A percentile compares a stretch with the other conserved stretches of the same genome.
These are phyloP conservation scores for Yasuhikotakia modesta DNA, from an alignment of 2,797 vertebrate species.

Conservation along the genomic window DNA sequence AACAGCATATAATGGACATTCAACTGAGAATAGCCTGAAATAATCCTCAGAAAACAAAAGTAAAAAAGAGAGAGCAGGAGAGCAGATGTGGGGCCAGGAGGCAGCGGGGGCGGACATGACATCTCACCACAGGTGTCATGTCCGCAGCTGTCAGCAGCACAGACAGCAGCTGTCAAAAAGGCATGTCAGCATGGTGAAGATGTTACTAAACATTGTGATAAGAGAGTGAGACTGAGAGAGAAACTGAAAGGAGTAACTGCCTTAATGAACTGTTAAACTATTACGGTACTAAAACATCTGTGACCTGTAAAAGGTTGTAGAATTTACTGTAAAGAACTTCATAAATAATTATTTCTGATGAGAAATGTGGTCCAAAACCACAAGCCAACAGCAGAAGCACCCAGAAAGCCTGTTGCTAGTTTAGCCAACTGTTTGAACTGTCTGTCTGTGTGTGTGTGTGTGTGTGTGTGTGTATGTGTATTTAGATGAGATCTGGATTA, in stretches of 20 bases:
- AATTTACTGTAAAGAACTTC: neutral
- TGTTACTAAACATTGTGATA: neutral
- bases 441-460: neutral
- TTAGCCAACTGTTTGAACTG: slow-evolving; percentile 57
- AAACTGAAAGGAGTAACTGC: neutral
- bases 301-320: no score
- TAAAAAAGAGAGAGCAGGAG: neutral
- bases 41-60: slow-evolving; percentile 20
- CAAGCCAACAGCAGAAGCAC: slow-evolving; percentile 31
- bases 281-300: neutral
- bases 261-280: neutral
- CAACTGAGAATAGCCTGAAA: slow-evolving; percentile 30
- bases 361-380: neutral
- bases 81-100: slow-evolving; percentile 52
- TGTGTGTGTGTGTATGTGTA: slow-evolving; percentile 42
- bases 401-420: slow-evolving; percentile 55
- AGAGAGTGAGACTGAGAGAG: neutral
- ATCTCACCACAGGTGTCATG: no score
- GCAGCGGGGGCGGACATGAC: slow-evolving; percentile 38
- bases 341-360: neutral
- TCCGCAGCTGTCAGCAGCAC: no score
- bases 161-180: slow-evolving; percentile 26
- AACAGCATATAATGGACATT: neutral
- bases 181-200: slow-evolving; percentile 8
- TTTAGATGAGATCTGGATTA: slow-evolving; percentile 60